Evolutionary conservation across 1,140 invertebrate species (phyloP).

Genomic region (Brachystomella parvula): DNA sequence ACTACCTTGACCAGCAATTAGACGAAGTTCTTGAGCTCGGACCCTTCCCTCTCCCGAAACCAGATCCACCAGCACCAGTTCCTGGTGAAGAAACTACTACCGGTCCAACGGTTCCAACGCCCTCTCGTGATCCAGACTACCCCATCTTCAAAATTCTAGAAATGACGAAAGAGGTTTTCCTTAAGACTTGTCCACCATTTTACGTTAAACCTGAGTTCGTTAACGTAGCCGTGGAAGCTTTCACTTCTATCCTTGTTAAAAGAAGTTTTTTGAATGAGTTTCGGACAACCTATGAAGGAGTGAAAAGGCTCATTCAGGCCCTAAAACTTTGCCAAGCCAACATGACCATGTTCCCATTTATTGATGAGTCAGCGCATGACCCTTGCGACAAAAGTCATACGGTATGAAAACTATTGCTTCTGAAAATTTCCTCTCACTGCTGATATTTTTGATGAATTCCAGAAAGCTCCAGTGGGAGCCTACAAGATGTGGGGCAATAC

Average conservation of each 20-base stretch:
- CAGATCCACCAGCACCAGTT: no score
- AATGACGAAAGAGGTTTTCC: background rate
- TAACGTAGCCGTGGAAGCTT: background rate
- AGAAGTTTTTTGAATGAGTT: background rate
- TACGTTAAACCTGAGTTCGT: background rate
- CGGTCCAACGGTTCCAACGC: background rate
- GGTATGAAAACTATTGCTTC: background rate
- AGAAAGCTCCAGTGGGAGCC: background rate
- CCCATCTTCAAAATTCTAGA: background rate
- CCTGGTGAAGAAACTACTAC: no score
- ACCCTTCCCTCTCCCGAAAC: no score
- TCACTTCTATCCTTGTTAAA: background rate
- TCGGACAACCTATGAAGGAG: background rate
- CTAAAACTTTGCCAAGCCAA: background rate
- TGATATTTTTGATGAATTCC: background rate
- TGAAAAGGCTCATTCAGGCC: background rate
- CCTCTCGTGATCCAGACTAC: no score
- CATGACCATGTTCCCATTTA: background rate
- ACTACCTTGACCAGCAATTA: background rate
- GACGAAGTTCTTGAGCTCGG: constrained; percentile 2
- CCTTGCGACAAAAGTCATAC: background rate
- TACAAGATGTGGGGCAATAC: background rate
- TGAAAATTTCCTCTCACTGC: background rate
- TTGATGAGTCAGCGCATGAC: background rate
- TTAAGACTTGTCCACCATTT: background rate